Conservation (phyloP, 2,797 vertebrate species). For the Phaenicophaeus curvirostris region DNA sequence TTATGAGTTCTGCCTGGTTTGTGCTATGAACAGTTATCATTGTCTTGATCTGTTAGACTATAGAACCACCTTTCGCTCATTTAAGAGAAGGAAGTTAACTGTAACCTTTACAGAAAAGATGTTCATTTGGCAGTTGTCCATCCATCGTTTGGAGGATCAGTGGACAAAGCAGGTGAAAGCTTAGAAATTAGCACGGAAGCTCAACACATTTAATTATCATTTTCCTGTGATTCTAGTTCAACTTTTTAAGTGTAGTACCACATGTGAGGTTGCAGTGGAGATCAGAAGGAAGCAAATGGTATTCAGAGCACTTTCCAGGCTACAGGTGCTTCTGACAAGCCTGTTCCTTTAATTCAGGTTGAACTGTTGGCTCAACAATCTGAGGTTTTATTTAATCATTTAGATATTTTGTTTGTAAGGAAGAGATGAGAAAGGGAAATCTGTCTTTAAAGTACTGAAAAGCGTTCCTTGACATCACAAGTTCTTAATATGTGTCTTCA, state of each 20-base stretch:
- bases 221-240: background rate
- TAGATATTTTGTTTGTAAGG: background rate
- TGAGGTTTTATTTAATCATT: background rate
- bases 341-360: background rate
- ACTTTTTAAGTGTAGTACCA: background rate
- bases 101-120: background rate
- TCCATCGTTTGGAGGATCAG: background rate
- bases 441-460: background rate
- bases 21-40: background rate
- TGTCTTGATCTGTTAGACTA: background rate
- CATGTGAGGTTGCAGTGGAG: background rate
- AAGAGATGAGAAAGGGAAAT: background rate
- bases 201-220: background rate
- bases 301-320: background rate
- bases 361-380: background rate
- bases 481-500: background rate
- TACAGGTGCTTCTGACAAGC: background rate
- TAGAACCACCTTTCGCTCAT: background rate
- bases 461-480: background rate
- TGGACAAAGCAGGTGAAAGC: background rate
- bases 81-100: background rate
- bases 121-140: background rate
- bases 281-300: background rate
- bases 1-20: constrained; percentile 23
- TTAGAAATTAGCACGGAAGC: background rate